These are phyloP conservation scores for Bilobella aurantiaca DNA, from an alignment of 1,140 invertebrate species.

Conservation along the genomic window DNA sequence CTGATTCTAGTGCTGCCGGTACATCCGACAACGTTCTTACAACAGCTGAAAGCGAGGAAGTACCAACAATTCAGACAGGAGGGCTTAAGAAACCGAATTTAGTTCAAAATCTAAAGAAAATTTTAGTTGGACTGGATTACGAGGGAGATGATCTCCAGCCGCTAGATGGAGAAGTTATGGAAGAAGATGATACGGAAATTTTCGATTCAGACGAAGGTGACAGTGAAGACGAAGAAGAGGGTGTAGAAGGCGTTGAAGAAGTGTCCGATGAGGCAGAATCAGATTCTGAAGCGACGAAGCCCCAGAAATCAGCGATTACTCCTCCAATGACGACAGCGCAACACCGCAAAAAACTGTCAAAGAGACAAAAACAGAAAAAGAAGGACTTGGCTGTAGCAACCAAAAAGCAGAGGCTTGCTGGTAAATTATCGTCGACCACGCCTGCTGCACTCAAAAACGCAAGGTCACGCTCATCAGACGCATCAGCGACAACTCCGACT, in stretches of 20 bases:
- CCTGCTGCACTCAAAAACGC: too few species aligned
- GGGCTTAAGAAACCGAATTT: constrained; percentile 29
- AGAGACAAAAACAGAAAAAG: background rate
- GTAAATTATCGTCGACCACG: too few species aligned
- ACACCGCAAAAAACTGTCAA: background rate
- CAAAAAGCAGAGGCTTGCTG: background rate
- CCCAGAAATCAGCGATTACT: background rate
- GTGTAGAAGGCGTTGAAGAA: constrained; percentile 22
- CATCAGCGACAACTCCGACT: too few species aligned
- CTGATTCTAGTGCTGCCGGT: too few species aligned
- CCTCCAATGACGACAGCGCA: background rate
- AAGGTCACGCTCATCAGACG: too few species aligned
- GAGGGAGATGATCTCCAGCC: constrained; percentile 47
- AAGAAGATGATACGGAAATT: constrained; percentile 42
- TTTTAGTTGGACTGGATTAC: constrained; percentile 61
- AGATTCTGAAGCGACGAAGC: background rate
- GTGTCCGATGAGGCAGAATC: constrained; percentile 14
- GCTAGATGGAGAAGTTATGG: constrained; percentile 42
- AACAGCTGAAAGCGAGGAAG: constrained; percentile 24
- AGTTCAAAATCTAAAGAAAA: constrained; percentile 66
- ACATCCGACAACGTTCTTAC: constrained; percentile 27
- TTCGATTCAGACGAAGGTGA: constrained; percentile 11
- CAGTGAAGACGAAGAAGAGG: constrained; percentile 13
- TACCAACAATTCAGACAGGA: constrained; percentile 4
- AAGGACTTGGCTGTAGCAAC: background rate